A percentile compares a stretch with the other conserved stretches of the same genome.
phyloP scores from a whole-genome alignment of 2,113 vertebrate genomes.

The Seriola quinqueradiata region DNA sequence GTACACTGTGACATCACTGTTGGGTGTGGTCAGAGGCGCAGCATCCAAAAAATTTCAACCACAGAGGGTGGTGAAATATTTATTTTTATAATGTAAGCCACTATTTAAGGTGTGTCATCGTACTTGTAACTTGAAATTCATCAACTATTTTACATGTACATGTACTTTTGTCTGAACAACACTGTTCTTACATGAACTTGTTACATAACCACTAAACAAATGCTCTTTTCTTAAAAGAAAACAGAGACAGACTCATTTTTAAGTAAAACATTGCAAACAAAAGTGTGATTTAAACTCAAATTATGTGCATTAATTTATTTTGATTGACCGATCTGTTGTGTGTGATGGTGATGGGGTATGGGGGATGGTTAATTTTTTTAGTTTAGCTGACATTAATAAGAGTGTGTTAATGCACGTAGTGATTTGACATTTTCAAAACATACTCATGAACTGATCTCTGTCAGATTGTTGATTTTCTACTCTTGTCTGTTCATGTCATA shows the following conservation, averaged over 20 bases:
- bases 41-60: no score
- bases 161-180: no score
- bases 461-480: not conserved
- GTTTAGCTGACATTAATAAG: not conserved
- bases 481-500: not conserved
- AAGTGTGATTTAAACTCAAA: not conserved
- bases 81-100: no score
- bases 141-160: no score
- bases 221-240: not conserved
- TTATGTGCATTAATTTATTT: not conserved
- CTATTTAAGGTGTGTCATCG: not conserved
- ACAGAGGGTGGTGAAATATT: no score
- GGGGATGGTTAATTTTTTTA: not conserved
- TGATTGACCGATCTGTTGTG: not conserved
- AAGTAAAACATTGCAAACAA: not conserved
- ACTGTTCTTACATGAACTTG: not conserved
- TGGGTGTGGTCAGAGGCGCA: no score
- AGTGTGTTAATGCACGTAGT: not conserved
- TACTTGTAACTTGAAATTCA: no score
- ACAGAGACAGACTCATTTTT: not conserved
- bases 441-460: not conserved
- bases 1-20: no score
- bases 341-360: not conserved
- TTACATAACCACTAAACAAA: not conserved
- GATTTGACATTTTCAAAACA: not conserved